Percentiles rank a stretch among this genome's conserved stretches.
Conservation (phyloP, 2,888 invertebrate genomes). For the Lysandra coridon region DNA sequence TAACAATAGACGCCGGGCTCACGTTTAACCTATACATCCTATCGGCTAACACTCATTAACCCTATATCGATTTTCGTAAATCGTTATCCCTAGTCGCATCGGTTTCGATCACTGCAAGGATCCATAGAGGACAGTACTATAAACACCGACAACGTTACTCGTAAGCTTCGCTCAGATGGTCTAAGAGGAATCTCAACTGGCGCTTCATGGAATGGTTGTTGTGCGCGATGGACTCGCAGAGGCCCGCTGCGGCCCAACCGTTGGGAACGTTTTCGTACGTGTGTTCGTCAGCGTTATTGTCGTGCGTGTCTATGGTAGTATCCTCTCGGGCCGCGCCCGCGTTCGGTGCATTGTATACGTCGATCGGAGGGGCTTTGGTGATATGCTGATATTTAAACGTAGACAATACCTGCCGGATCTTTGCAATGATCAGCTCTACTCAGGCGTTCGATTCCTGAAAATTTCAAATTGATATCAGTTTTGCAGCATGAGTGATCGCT, state of each 20-base stretch:
- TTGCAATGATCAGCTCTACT: constrained; percentile 93
- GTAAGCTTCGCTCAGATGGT: constrained; percentile 84
- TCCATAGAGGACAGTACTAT: constrained; percentile 76
- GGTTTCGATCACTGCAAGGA: constrained; percentile 80
- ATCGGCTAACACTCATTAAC: not conserved
- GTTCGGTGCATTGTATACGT: constrained; percentile 71
- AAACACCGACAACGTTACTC: constrained; percentile 73
- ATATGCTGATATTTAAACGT: constrained; percentile 86
- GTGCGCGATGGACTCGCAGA: constrained; percentile 76
- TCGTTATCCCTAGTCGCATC: constrained; percentile 54
- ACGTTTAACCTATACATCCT: not conserved
- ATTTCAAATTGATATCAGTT: constrained; percentile 69
- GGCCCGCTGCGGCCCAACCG: constrained; percentile 72
- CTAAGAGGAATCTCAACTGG: constrained; percentile 82
- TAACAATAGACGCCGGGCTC: not conserved
- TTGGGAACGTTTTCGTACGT: constrained; percentile 60
- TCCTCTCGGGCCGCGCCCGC: constrained; percentile 61
- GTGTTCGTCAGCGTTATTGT: constrained; percentile 60
- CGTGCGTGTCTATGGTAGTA: constrained; percentile 67
- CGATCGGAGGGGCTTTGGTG: constrained; percentile 74
- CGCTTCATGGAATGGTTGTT: constrained; percentile 74
- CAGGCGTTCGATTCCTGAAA: constrained; percentile 92
- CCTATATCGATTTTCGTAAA: constrained; percentile 26
- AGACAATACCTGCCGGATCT: constrained; percentile 88
- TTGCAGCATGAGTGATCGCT: constrained; percentile 57